phyloP scores from a whole-genome alignment of 2,888 invertebrate genomes.

The Corythucha ciliata region DNA sequence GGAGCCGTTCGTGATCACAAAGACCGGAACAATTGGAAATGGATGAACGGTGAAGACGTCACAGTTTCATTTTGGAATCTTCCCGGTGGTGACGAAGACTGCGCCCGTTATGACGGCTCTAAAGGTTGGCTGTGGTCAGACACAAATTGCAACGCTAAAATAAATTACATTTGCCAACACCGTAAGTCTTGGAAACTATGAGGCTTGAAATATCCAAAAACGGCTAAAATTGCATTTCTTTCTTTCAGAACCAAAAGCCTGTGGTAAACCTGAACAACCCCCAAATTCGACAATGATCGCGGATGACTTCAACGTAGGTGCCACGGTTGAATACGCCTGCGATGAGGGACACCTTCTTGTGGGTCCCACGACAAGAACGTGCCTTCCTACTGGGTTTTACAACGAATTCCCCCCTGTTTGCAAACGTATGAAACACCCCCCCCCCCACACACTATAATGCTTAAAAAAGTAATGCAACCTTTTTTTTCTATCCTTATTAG shows the following conservation, averaged over 20 bases:
- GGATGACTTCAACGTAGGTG: slow-evolving; percentile 68
- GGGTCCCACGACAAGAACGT: slow-evolving; percentile 72
- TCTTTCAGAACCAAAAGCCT: slow-evolving; percentile 70
- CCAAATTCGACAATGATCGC: slow-evolving; percentile 82
- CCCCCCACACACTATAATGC: no score
- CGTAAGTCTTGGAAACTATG: slow-evolving; percentile 53
- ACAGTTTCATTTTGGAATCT: slow-evolving; percentile 87
- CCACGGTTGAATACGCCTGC: slow-evolving; percentile 73
- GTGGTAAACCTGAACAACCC: slow-evolving; percentile 85
- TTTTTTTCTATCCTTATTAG: slow-evolving; percentile 44
- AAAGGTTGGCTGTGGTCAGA: slow-evolving; percentile 94
- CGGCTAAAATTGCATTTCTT: slow-evolving; percentile 1
- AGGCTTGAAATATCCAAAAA: not conserved
- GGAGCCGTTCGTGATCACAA: slow-evolving; percentile 77
- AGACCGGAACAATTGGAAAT: slow-evolving; percentile 73
- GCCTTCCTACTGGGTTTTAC: slow-evolving; percentile 84
- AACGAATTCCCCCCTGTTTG: slow-evolving; percentile 90
- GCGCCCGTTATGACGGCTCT: slow-evolving; percentile 82
- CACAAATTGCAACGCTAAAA: slow-evolving; percentile 70
- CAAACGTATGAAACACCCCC: no score
- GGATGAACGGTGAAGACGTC: slow-evolving; percentile 80
- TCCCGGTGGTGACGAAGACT: slow-evolving; percentile 72
- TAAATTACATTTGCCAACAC: slow-evolving; percentile 90
- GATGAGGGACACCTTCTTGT: slow-evolving; percentile 78
- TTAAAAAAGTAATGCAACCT: not conserved